phyloP scores from a whole-genome alignment of 1,140 invertebrate species.

The Heterodera schachtii region DNA sequence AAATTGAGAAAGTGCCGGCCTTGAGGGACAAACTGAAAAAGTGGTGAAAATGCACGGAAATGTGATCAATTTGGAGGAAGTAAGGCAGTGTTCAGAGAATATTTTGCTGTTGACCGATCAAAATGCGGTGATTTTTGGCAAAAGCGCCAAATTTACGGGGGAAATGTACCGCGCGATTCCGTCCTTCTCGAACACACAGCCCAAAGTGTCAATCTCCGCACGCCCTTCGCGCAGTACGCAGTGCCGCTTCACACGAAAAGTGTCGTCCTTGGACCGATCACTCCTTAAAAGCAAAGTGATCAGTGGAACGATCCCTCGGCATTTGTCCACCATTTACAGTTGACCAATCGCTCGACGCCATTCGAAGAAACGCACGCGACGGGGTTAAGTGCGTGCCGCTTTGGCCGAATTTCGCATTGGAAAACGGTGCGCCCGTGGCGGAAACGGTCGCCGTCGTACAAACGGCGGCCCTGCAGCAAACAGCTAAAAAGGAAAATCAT shows the following conservation, averaged over 20 bases:
- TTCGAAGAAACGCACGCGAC: conserved; percentile 35
- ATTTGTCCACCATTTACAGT: conserved; percentile 29
- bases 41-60: too few species aligned
- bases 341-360: conserved; percentile 27
- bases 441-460: conserved; percentile 37
- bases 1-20: conserved; percentile 32
- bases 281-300: conserved; percentile 9
- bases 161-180: conserved; percentile 18
- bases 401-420: conserved; percentile 38
- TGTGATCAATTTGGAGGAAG: too few species aligned
- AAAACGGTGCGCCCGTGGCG: conserved; percentile 26
- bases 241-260: conserved; percentile 25
- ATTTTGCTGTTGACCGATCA: conserved; percentile 3
- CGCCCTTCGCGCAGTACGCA: conserved; percentile 29
- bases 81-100: too few species aligned
- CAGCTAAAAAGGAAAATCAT: conserved; percentile 7
- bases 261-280: conserved; percentile 21
- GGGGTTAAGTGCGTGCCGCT: conserved; percentile 29
- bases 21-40: background rate
- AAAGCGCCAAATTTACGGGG: too few species aligned
- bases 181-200: conserved; percentile 33
- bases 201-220: conserved; percentile 27
- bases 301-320: background rate
- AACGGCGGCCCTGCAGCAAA: conserved; percentile 11
- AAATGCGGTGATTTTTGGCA: background rate